These are phyloP conservation scores for Cinclus mexicanus DNA, from an alignment of 2,113 vertebrate genomes.

Conservation along the genomic window DNA sequence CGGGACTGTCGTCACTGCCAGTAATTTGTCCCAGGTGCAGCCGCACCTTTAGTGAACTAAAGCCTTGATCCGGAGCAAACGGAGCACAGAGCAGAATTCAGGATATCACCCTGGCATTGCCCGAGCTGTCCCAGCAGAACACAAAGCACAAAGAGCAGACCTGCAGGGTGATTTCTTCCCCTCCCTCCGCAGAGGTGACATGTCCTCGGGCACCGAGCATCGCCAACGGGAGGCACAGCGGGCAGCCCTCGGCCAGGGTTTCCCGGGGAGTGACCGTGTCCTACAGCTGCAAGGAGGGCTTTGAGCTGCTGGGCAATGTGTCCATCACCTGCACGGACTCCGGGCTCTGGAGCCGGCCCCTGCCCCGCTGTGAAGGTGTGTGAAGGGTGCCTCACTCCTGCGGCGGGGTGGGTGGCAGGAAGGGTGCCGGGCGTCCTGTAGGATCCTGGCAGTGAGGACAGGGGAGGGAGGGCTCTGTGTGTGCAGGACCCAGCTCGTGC, in stretches of 20 bases:
- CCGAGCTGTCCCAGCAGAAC: background rate
- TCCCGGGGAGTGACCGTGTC: background rate
- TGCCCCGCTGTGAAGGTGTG: slow-evolving; percentile 18
- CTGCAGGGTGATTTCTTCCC: background rate
- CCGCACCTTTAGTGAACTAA: background rate
- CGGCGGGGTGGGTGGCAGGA: background rate
- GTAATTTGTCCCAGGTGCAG: background rate
- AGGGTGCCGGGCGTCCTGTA: background rate
- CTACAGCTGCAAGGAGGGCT: slow-evolving; percentile 15
- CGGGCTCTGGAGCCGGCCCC: slow-evolving; percentile 14
- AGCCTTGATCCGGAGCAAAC: background rate
- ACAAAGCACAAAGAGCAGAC: background rate
- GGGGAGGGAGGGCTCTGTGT: background rate
- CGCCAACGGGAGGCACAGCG: slow-evolving; percentile 11
- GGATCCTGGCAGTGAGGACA: background rate
- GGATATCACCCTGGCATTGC: rapidly evolving
- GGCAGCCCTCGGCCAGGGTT: background rate
- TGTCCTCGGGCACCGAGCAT: background rate
- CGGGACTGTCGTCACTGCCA: rapidly evolving
- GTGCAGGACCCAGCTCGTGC: rapidly evolving
- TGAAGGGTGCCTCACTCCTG: background rate
- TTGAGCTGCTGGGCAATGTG: rapidly evolving
- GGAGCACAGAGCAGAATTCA: background rate
- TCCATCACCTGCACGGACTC: background rate
- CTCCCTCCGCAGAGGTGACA: background rate